Conservation (phyloP, 1,140 invertebrate species). For the Drosophila pseudoananassae region DNA sequence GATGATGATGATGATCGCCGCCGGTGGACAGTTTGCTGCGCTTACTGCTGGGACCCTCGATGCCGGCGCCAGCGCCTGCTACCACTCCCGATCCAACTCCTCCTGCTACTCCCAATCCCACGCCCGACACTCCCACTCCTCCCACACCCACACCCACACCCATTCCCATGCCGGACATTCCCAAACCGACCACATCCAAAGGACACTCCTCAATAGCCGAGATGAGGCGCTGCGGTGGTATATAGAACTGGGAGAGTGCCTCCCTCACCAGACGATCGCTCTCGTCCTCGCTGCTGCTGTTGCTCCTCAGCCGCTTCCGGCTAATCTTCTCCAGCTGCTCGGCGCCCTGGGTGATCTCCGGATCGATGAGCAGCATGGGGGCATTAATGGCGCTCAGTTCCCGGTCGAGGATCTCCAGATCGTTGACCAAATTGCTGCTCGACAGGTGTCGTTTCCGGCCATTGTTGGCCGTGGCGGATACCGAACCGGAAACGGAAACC, state of each 20-base stretch:
- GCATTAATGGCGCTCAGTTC: conserved; percentile 83
- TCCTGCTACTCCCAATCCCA: neutral
- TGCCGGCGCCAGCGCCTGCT: conserved; percentile 41
- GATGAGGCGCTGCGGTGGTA: conserved; percentile 88
- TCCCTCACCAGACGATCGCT: conserved; percentile 87
- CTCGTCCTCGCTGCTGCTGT: conserved; percentile 85
- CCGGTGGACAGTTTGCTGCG: conserved; percentile 38
- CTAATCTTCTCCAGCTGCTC: conserved; percentile 82
- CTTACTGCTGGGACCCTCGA: conserved; percentile 26
- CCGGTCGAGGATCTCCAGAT: conserved; percentile 80
- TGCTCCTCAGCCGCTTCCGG: conserved; percentile 82
- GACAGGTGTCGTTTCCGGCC: conserved; percentile 66
- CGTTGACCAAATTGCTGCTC: conserved; percentile 74
- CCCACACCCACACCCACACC: conserved; percentile 42
- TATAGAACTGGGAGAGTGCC: conserved; percentile 89
- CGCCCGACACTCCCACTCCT: conserved; percentile 9
- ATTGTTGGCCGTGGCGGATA: conserved; percentile 21
- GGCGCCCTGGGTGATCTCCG: conserved; percentile 80
- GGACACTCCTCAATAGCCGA: conserved; percentile 87
- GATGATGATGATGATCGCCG: conserved; percentile 19
- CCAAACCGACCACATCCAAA: conserved; percentile 69
- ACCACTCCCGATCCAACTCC: conserved; percentile 18
- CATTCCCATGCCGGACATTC: conserved; percentile 25
- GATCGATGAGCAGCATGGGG: conserved; percentile 81
- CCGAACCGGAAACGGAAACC: conserved; percentile 22